Evolutionary conservation across 1,140 invertebrate species (phyloP), one percentile per base, ranked within the genome.

Genomic region (Listronotus oregonensis): DNA sequence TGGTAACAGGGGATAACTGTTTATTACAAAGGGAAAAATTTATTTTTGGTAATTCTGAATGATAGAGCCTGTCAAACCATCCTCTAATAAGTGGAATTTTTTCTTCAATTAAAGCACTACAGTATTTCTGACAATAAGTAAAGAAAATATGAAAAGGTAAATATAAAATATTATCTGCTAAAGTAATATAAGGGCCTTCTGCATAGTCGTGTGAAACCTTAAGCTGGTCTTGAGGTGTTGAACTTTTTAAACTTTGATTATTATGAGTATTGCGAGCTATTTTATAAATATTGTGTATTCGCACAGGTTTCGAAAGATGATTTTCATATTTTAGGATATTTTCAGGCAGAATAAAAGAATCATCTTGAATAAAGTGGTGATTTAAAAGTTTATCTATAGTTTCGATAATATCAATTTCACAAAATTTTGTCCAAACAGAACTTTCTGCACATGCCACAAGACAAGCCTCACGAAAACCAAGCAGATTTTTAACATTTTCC

Each of bases 401-500:
- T 17, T 79, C 76, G 34, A 89, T 81, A 12, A 94, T 80, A 76
- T 95, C 91, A 15, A 94, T 83, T 83, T 97, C 95, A 83, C 94
- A 96, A 76, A 95, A 95, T 72, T 90, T 91, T 0, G 94, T 96
- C 94, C 94, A 97, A 27, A 91, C 82, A 7, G 94, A 96, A 1
- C 87, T 84, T 82, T 96, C 92, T 12, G 90, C 89, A 69, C 91
- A 92, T 9, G 92, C 89, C 65, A 90, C 81, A 1, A 95, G 80
- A 75, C 92, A 94, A 46, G 87, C 85, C 49, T 85, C 84, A 62
- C 91, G 86, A 71, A 94, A 95, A 3, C 92, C 92, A 14, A 94
- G 77, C 31, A 91, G 78, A 14, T 82, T 79, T 17, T 82, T 80
- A 14, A 82, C 80, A 49, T 83, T 77, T 80, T 62, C 18, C 64